Evolutionary conservation across 1,140 invertebrate genomes (phyloP), one percentile per base, ranked within the genome.

Genomic region (Hypsibius dujardini): DNA sequence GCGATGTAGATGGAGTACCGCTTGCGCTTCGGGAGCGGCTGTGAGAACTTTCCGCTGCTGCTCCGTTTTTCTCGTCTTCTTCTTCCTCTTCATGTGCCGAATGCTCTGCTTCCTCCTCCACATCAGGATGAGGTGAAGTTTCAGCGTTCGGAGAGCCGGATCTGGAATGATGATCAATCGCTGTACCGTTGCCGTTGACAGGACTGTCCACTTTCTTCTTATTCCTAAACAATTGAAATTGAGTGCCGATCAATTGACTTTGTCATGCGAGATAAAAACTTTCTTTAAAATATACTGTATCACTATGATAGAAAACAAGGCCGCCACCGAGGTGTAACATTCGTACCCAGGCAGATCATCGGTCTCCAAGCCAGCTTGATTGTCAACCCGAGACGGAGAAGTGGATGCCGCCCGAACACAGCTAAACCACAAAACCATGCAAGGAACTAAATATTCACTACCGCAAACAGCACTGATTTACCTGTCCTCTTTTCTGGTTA

Each of bases 211-310:
- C 7, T n/a, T 56, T 56, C 7, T 7, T n/a, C 50, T 56, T n/a
- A 12, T 56, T 56, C 50, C 50, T 56, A 56, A 7, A 56, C 7
- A 56, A 56, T n/a, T 7, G n/a, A 56, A 56, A 56, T 56, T n/a
- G 50, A 28, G 28, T 28, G 28, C 28, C 28, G 28, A 28, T 56
- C 50, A 56, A 56, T n/a, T 56, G n/a, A 7, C 50, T 56, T n/a
- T n/a, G 50, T n/a, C 50, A 56, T n/a, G n/a, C 7, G n/a, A 7
- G 50, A 7, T 56, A 7, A 56, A 56, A n/a, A 12, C 7, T 56
- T 56, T n/a, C 50, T 56, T n/a, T 56, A 56, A n/a, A 56, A 56
- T 12, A 56, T 56, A 56, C 50, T 12, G 50, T 56, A 56, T n/a
- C 7, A n/a, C 7, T 56, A 12, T 56, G 50, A 56, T n/a, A 12